Evolutionary conservation across 2,797 vertebrate genomes (phyloP).

Genomic region (Neosalanx taihuensis): DNA sequence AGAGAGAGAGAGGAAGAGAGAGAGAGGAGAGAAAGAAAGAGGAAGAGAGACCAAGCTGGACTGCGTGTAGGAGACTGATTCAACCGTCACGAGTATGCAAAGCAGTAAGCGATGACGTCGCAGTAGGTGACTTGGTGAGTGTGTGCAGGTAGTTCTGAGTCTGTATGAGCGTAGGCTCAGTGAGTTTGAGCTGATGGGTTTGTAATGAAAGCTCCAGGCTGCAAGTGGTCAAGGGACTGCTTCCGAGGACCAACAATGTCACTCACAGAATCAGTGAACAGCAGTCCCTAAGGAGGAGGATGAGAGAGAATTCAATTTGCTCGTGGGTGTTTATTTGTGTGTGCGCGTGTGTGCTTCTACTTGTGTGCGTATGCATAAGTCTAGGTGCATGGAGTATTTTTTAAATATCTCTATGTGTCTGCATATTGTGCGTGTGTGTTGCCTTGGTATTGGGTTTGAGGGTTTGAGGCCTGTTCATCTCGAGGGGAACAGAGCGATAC

Average conservation of each 20-base stretch:
- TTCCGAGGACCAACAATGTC: conserved; percentile 60
- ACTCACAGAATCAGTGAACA: conserved; percentile 48
- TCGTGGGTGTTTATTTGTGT: conserved; percentile 1
- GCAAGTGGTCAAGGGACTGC: conserved; percentile 39
- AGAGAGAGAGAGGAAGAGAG: background rate
- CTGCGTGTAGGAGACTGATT: background rate
- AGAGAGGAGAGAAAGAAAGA: conserved; percentile 1
- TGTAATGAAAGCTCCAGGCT: conserved; percentile 64
- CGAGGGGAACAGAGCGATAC: conserved; percentile 59
- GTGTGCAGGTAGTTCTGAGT: background rate
- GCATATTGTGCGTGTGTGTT: background rate
- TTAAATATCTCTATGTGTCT: conserved; percentile 8
- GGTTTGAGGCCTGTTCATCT: conserved; percentile 60
- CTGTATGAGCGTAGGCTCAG: conserved; percentile 3
- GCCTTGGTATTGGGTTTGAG: background rate
- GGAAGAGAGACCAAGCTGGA: background rate
- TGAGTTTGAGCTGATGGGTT: conserved; percentile 53
- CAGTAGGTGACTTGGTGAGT: background rate
- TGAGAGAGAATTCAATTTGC: conserved; percentile 23
- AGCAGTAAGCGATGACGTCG: background rate
- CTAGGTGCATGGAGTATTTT: background rate
- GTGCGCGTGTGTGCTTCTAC: conserved; percentile 15
- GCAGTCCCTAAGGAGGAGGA: conserved; percentile 31
- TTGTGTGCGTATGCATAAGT: conserved; percentile 14
- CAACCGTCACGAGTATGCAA: background rate